phyloP scores from a whole-genome alignment of 2,797 vertebrate species.

The Characodon lateralis region DNA sequence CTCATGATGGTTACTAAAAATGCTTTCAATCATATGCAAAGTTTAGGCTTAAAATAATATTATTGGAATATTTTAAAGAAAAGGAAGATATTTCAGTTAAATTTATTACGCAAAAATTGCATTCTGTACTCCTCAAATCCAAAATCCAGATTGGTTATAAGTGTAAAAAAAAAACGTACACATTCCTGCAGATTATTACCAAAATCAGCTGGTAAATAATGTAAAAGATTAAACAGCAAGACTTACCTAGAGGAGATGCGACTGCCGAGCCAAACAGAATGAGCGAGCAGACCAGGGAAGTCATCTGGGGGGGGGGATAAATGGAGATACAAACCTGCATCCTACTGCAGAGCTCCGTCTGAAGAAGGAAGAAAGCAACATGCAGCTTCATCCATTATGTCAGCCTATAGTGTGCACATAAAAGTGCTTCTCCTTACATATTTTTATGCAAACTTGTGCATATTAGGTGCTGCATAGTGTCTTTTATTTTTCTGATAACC shows the following conservation, averaged over 20 bases:
- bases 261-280: conserved; percentile 65
- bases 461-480: background rate
- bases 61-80: background rate
- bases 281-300: conserved; percentile 61
- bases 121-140: background rate
- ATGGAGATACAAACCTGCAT: conserved; percentile 47
- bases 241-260: conserved; percentile 70
- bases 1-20: background rate
- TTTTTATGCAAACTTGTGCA: background rate
- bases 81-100: background rate
- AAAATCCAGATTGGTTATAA: background rate
- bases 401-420: conserved; percentile 25
- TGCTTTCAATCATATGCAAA: background rate
- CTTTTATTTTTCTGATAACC: background rate
- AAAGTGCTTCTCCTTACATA: background rate
- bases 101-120: background rate
- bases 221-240: background rate
- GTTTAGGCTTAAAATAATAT: background rate
- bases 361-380: conserved; percentile 36
- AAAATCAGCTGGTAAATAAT: background rate
- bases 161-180: background rate
- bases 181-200: background rate
- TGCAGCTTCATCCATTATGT: conserved; percentile 69
- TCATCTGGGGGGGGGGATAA: conserved; percentile 67
- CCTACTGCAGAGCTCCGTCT: conserved; percentile 60